Evolutionary conservation across 1,140 invertebrate genomes (phyloP).

Genomic region (Micrasema longulum): DNA sequence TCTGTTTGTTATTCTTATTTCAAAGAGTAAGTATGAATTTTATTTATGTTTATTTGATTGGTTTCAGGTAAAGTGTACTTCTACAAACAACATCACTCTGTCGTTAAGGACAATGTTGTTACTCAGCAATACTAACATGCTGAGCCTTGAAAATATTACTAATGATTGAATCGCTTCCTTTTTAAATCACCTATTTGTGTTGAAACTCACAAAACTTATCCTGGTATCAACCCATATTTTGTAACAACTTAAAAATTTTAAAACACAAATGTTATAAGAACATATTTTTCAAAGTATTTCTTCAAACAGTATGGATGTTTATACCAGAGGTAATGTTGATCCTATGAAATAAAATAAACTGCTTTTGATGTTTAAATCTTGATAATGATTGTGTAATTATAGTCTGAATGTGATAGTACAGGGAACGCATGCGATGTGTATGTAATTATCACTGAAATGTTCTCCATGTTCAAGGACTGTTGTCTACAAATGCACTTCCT

Average conservation of each 20-base stretch:
- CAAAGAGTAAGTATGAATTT: slow-evolving; percentile 30
- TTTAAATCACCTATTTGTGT: slow-evolving; percentile 28
- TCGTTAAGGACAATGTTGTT: slow-evolving; percentile 33
- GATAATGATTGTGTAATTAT: slow-evolving; percentile 31
- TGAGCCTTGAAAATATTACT: slow-evolving; percentile 38
- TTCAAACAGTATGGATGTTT: background rate
- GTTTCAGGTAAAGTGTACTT: slow-evolving; percentile 26
- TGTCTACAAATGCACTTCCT: slow-evolving; percentile 44
- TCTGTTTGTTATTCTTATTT: slow-evolving; percentile 1
- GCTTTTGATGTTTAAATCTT: slow-evolving; percentile 38
- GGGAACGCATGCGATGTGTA: slow-evolving; percentile 31
- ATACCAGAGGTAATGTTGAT: slow-evolving; percentile 24
- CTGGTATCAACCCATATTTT: slow-evolving; percentile 11
- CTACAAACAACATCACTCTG: slow-evolving; percentile 36
- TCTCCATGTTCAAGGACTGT: background rate
- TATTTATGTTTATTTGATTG: slow-evolving; percentile 29
- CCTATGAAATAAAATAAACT: background rate
- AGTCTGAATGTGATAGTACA: slow-evolving; percentile 31
- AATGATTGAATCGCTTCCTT: slow-evolving; percentile 38
- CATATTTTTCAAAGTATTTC: too few species aligned
- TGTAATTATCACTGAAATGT: slow-evolving; percentile 14
- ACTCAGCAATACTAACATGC: slow-evolving; percentile 43
- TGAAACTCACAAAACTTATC: slow-evolving; percentile 28
- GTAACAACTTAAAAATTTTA: too few species aligned
- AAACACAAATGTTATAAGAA: too few species aligned